Conservation (phyloP, 2,888 invertebrate genomes). For the Epirrhoe tristata region DNA sequence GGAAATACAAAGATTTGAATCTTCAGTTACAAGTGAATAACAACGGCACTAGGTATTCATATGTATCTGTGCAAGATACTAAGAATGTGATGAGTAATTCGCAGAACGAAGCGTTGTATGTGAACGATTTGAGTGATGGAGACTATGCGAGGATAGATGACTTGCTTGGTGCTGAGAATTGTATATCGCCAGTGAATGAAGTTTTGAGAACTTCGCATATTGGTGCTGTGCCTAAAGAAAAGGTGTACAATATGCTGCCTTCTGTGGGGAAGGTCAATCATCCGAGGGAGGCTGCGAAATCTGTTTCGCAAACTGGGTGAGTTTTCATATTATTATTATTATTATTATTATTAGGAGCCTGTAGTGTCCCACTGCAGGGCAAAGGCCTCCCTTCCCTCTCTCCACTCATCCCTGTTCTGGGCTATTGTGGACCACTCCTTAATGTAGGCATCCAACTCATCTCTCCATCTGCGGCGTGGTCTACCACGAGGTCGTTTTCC, state of each 20-base stretch:
- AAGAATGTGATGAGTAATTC: constrained; percentile 80
- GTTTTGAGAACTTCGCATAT: constrained; percentile 77
- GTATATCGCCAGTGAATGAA: constrained; percentile 76
- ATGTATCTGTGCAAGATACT: constrained; percentile 79
- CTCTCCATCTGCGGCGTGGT: too few species aligned
- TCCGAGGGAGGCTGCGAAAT: constrained; percentile 68
- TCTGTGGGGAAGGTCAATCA: constrained; percentile 76
- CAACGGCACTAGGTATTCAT: constrained; percentile 79
- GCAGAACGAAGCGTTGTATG: constrained; percentile 77
- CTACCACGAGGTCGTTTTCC: too few species aligned
- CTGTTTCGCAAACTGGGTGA: constrained; percentile 73
- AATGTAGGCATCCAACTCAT: too few species aligned
- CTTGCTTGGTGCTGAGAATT: constrained; percentile 75
- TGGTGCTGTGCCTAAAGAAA: constrained; percentile 63
- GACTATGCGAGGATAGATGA: constrained; percentile 81
- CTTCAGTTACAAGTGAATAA: constrained; percentile 80
- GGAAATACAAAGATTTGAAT: constrained; percentile 80
- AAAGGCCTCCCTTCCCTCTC: too few species aligned
- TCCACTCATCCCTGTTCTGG: too few species aligned
- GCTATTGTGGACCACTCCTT: too few species aligned
- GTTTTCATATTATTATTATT: constrained; percentile 47
- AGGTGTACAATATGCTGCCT: constrained; percentile 74
- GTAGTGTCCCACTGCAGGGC: too few species aligned
- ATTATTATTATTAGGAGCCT: too few species aligned
- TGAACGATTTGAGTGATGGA: constrained; percentile 74